Conservation (phyloP, 2,797 vertebrate genomes). For the Syndactyla subalaris region DNA sequence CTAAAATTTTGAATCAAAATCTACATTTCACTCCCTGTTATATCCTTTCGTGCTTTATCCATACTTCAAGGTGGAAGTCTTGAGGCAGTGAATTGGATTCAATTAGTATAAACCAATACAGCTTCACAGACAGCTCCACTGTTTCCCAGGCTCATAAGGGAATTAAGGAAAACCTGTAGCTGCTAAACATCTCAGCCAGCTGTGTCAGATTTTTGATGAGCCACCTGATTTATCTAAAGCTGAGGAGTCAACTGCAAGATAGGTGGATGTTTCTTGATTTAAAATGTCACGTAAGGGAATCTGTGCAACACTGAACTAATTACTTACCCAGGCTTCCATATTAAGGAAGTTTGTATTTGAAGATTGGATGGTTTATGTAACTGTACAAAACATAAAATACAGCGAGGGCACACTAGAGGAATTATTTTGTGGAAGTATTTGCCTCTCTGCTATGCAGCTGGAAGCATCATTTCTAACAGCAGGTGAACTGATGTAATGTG, state of each 20-base stretch:
- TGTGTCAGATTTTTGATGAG: background rate
- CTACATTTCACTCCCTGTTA: background rate
- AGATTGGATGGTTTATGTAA: background rate
- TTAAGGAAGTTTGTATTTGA: background rate
- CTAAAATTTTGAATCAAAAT: background rate
- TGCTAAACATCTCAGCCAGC: background rate
- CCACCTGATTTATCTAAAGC: background rate
- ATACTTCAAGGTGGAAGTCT: background rate
- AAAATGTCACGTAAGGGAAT: background rate
- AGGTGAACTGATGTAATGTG: slow-evolving; percentile 20
- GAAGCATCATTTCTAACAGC: background rate
- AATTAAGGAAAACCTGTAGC: background rate
- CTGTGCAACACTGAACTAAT: background rate
- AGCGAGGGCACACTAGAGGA: background rate
- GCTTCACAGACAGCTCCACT: background rate
- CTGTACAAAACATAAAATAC: background rate
- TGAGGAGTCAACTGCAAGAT: background rate
- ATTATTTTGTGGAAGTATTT: background rate
- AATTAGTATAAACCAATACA: accelerated
- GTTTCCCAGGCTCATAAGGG: background rate
- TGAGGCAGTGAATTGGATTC: background rate
- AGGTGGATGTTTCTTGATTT: background rate
- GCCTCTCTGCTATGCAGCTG: background rate
- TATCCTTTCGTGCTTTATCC: background rate
- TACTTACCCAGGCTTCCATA: background rate